Conservation (phyloP, 2,113 vertebrate genomes). For the Triplophysa dalaica region DNA sequence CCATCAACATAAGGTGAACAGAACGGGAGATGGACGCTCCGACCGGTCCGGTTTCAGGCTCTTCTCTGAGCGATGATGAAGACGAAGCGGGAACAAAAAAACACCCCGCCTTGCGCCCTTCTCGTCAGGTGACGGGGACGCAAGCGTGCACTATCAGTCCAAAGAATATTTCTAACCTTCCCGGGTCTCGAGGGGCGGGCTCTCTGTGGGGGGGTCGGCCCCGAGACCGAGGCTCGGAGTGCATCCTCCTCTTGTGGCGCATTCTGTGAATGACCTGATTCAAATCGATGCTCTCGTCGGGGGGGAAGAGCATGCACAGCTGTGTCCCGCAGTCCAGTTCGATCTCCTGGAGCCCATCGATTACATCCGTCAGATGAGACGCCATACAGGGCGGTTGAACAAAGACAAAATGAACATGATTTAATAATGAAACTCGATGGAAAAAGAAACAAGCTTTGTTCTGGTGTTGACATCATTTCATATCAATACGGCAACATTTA, state of each 20-base stretch:
- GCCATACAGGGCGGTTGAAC: neutral
- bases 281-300: slow-evolving; percentile 96
- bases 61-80: slow-evolving; percentile 67
- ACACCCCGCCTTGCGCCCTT: slow-evolving; percentile 68
- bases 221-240: slow-evolving; percentile 91
- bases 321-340: slow-evolving; percentile 91
- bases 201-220: slow-evolving; percentile 87
- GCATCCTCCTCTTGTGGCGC: slow-evolving; percentile 95
- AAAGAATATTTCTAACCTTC: slow-evolving; percentile 99
- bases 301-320: slow-evolving; percentile 93
- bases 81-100: slow-evolving; percentile 76
- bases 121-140: slow-evolving; percentile 86
- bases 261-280: slow-evolving; percentile 96
- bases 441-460: too few species aligned
- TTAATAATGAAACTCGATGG: too few species aligned
- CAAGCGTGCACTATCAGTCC: slow-evolving; percentile 90
- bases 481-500: too few species aligned
- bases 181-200: slow-evolving; percentile 91
- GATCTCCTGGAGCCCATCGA: slow-evolving; percentile 85
- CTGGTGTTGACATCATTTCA: too few species aligned
- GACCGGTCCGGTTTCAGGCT: slow-evolving; percentile 42
- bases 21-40: slow-evolving; percentile 27
- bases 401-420: neutral
- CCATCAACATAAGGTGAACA: slow-evolving; percentile 36
- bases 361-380: neutral